Evolutionary conservation across 2,797 vertebrate genomes (phyloP).

Genomic region (Neosalanx taihuensis): DNA sequence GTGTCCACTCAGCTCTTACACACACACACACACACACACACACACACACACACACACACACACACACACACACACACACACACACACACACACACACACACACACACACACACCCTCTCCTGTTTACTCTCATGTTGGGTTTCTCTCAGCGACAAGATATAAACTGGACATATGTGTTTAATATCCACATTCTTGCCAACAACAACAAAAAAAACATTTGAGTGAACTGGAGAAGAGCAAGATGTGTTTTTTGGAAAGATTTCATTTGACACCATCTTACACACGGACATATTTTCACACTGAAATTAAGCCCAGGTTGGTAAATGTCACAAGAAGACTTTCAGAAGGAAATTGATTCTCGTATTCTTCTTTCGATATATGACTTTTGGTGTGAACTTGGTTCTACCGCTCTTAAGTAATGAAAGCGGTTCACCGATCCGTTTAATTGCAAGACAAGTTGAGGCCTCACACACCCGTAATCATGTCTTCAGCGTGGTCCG

Average conservation of each 20-base stretch:
- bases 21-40: neutral
- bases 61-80: neutral
- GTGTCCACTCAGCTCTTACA: neutral
- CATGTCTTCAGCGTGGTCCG: constrained; percentile 33
- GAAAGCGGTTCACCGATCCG: constrained; percentile 38
- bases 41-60: neutral
- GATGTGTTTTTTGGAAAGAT: constrained; percentile 38
- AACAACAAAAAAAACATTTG: neutral
- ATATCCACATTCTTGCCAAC: neutral
- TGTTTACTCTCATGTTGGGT: neutral
- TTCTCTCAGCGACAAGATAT: neutral
- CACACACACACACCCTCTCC: neutral
- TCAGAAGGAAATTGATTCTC: constrained; percentile 29
- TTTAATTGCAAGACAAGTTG: constrained; percentile 51
- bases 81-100: neutral
- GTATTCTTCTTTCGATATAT: constrained; percentile 41
- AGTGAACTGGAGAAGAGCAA: constrained; percentile 27
- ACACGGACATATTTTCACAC: constrained; percentile 50
- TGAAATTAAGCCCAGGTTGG: constrained; percentile 30
- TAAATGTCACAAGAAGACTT: constrained; percentile 48
- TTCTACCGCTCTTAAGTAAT: constrained; percentile 31
- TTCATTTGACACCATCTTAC: neutral
- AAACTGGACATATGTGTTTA: neutral
- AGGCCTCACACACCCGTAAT: constrained; percentile 30
- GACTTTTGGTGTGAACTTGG: constrained; percentile 32